Evolutionary conservation across 2,888 invertebrate genomes (phyloP), one percentile per base, ranked within the genome.

Genomic region (Isotomurus palustris): DNA sequence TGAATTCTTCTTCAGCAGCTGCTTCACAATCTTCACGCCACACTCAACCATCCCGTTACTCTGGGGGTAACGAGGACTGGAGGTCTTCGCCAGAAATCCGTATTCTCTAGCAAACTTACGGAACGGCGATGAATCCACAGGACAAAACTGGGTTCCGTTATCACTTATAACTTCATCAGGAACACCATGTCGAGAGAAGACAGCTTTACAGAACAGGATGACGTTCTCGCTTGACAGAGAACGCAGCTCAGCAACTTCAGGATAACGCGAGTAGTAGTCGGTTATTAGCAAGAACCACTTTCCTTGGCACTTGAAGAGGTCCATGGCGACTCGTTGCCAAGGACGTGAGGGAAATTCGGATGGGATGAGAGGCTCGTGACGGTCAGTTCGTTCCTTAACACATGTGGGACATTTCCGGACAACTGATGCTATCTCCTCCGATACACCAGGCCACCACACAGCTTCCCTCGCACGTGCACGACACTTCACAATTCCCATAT

Each of bases 401-500:
- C 67, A 68, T 4, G 56, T 43, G 2, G 56, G 58, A 36, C 68
- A 68, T 24, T 51, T 43, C n/a, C 51, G 43, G 3, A 68, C 53
- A 14, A 64, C 17, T 27, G 66, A 56, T 24, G 54, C 59, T 19
- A 70, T 38, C 24, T 66, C 58, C 0, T 45, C 29, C 3, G 56
- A 57, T 14, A 68, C 25, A 0, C 69, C 69, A 1, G 58, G 41
- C 70, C 69, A 72, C 68, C 68, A 71, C 14, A 71, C 62, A 2
- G 63, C 61, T 22, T 64, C 66, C 45, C 66, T 61, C 6, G 71
- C 71, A 25, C 68, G 36, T 8, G 44, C 53, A n/a, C 66, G 50
- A 51, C 69, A 71, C 41, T 69, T 72, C 8, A 53, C 66, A 21
- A 72, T 62, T 0, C 71, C 71, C 1, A 68, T 57, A 51, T 72